phyloP scores from a whole-genome alignment of 2,888 invertebrate species.

The Callinectes sapidus region DNA sequence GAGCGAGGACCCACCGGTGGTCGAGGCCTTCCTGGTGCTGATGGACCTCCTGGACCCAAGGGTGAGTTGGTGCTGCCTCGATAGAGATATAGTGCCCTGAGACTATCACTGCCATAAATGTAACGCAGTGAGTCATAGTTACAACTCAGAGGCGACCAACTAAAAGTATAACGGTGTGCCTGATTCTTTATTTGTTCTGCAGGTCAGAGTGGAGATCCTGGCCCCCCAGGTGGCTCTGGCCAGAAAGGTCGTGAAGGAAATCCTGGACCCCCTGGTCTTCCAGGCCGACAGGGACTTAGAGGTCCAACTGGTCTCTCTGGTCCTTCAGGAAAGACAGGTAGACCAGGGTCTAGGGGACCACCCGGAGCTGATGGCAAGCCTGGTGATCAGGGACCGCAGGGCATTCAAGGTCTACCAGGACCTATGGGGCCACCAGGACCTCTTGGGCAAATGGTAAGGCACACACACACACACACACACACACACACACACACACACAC shows the following conservation, averaged over 20 bases:
- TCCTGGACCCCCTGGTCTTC: conserved; percentile 80
- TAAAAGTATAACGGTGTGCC: not conserved
- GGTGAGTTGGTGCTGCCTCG: conserved; percentile 76
- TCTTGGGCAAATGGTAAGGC: conserved; percentile 79
- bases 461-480: not conserved
- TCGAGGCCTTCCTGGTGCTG: conserved; percentile 85
- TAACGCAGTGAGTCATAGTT: not conserved
- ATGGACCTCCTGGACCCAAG: conserved; percentile 86
- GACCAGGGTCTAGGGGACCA: conserved; percentile 77
- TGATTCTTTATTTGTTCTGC: not conserved
- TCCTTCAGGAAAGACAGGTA: conserved; percentile 75
- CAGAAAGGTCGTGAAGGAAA: conserved; percentile 78
- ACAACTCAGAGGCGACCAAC: not conserved
- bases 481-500: conserved; percentile 17
- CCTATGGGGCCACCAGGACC: conserved; percentile 87
- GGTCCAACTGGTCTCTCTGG: conserved; percentile 84
- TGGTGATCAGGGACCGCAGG: conserved; percentile 88
- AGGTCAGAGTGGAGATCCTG: conserved; percentile 84
- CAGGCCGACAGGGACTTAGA: conserved; percentile 80
- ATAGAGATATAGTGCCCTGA: not conserved
- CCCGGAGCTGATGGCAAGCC: conserved; percentile 90
- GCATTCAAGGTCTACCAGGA: conserved; percentile 87
- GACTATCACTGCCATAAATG: not conserved
- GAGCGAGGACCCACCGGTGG: conserved; percentile 83
- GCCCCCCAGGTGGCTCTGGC: conserved; percentile 76